Percentiles rank a stretch among this genome's conserved stretches.
phyloP scores from a whole-genome alignment of 2,888 invertebrate genomes.

The Scaptomyza tumidula region DNA sequence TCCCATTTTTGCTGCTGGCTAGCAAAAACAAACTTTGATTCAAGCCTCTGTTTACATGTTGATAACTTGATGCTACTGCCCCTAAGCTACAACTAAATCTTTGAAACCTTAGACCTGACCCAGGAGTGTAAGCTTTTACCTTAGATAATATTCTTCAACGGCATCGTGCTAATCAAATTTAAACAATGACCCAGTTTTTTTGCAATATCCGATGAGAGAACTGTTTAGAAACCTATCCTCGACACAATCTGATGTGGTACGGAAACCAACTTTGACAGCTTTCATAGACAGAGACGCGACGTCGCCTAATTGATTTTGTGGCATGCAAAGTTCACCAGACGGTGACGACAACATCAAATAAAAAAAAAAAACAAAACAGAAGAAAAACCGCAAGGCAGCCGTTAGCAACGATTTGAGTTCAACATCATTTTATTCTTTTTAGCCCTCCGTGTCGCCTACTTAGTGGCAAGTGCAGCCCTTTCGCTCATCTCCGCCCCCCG shows the following conservation, averaged over 20 bases:
- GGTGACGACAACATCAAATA: constrained; percentile 16
- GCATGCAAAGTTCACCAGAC: constrained; percentile 61
- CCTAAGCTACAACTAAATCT: constrained; percentile 23
- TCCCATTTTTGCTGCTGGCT: constrained; percentile 50
- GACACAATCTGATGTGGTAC: constrained; percentile 18
- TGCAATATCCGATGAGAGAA: background rate
- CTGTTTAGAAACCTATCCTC: background rate
- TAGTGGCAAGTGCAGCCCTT: constrained; percentile 48
- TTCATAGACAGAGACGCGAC: constrained; percentile 43
- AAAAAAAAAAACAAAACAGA: background rate
- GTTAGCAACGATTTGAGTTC: constrained; percentile 56
- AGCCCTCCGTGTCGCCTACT: constrained; percentile 41
- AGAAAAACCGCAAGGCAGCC: constrained; percentile 60
- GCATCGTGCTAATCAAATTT: constrained; percentile 56
- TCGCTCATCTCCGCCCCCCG: background rate
- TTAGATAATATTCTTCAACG: background rate
- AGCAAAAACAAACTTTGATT: constrained; percentile 64
- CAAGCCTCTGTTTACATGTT: constrained; percentile 48
- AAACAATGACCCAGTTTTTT: constrained; percentile 54
- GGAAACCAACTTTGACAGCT: constrained; percentile 62
- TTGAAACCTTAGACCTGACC: background rate
- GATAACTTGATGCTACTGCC: constrained; percentile 42
- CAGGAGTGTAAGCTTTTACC: background rate
- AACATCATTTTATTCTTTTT: constrained; percentile 34
- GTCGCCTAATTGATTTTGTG: constrained; percentile 75